phyloP scores from a whole-genome alignment of 2,888 invertebrate genomes.

The Mimachlamys varia region DNA sequence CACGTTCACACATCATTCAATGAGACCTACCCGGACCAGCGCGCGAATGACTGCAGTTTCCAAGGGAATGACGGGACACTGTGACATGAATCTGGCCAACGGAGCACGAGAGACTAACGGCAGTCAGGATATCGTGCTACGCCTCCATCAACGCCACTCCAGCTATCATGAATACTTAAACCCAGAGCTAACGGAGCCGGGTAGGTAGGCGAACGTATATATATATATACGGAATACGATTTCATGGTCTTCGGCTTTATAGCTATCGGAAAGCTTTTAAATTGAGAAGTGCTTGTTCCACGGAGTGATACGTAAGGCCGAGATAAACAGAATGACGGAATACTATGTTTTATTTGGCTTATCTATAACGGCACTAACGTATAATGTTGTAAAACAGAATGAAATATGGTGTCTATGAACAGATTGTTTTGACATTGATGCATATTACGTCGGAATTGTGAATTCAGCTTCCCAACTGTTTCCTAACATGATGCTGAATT shows the following conservation, averaged over 20 bases:
- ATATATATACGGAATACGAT: neutral
- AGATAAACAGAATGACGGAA: neutral
- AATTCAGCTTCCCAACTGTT: neutral
- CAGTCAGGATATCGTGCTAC: neutral
- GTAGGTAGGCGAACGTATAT: neutral
- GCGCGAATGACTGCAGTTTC: neutral
- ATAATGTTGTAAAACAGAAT: neutral
- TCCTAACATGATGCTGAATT: neutral
- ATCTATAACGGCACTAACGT: neutral
- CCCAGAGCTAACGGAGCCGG: neutral
- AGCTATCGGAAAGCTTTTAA: slow-evolving; percentile 13
- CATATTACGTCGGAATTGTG: neutral
- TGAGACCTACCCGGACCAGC: neutral
- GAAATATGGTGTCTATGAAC: neutral
- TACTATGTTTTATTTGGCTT: neutral
- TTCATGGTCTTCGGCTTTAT: neutral
- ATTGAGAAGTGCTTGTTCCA: slow-evolving; percentile 9
- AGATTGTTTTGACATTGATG: neutral
- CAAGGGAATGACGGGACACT: neutral
- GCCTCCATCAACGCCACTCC: neutral
- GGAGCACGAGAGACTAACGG: neutral
- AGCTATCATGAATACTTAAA: slow-evolving; percentile 26
- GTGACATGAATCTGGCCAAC: neutral
- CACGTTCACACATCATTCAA: neutral
- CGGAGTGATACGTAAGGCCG: neutral